phyloP scores from a whole-genome alignment of 2,888 invertebrate genomes.

The Biston stratarius region DNA sequence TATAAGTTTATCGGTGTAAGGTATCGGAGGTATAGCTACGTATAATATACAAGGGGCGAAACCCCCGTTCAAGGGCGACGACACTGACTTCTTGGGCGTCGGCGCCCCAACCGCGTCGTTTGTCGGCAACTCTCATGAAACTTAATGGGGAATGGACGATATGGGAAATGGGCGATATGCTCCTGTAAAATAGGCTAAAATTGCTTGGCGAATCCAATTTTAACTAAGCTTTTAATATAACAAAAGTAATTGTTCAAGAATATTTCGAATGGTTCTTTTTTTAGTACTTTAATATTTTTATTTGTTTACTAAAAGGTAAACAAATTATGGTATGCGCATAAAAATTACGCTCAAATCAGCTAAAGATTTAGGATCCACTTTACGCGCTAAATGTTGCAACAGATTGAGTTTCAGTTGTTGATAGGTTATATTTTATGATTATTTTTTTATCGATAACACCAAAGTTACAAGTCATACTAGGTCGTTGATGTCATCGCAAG shows the following conservation, averaged over 20 bases:
- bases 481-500: conserved; percentile 21
- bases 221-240: conserved; percentile 14
- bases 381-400: conserved; percentile 4
- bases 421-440: conserved; percentile 7
- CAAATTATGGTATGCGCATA: too few species aligned
- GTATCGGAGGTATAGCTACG: conserved; percentile 19
- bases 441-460: too few species aligned
- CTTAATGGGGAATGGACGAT: conserved; percentile 22
- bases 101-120: conserved; percentile 24
- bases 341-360: background rate
- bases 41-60: conserved; percentile 13
- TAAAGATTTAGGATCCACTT: conserved; percentile 6
- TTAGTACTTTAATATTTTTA: background rate
- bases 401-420: background rate
- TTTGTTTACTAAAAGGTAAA: too few species aligned
- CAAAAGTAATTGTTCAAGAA: conserved; percentile 14
- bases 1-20: conserved; percentile 29
- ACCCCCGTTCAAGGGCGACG: conserved; percentile 27
- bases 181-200: conserved; percentile 20
- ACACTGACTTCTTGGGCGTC: conserved; percentile 28
- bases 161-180: background rate
- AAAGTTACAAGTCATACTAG: too few species aligned
- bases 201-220: conserved; percentile 8
- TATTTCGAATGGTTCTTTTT: too few species aligned
- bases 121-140: conserved; percentile 31